These are phyloP conservation scores for Echinometra lucunter DNA, from an alignment of 53 echinoderm and acorn worm species.

Conservation along the genomic window DNA sequence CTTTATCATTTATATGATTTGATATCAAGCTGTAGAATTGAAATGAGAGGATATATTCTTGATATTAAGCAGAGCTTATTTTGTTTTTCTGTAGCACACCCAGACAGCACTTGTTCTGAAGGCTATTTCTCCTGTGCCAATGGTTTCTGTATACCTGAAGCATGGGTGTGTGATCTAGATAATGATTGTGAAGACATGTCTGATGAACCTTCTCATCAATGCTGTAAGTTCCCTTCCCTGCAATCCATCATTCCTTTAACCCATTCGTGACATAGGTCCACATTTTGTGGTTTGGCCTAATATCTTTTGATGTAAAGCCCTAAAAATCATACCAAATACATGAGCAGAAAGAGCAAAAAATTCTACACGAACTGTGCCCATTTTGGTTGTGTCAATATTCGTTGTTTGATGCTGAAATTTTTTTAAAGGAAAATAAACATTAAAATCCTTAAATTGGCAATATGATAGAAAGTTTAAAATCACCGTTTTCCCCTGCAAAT, in stretches of 20 bases:
- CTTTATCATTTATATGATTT: not conserved
- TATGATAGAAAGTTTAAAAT: too few species aligned
- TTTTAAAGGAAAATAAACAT: too few species aligned
- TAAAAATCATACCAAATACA: too few species aligned
- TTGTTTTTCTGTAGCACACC: slow-evolving; percentile 1
- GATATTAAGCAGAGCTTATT: not conserved
- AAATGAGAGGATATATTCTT: not conserved
- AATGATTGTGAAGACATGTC: slow-evolving; percentile 81
- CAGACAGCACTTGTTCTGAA: slow-evolving; percentile 58
- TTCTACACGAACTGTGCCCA: too few species aligned
- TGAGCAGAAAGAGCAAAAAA: too few species aligned
- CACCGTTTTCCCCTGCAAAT: too few species aligned
- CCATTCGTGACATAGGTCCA: not conserved
- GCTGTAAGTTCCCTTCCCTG: slow-evolving; percentile 78
- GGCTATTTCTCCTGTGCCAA: slow-evolving; percentile 87
- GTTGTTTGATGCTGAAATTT: too few species aligned
- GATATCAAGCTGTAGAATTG: too few species aligned
- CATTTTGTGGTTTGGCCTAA: too few species aligned
- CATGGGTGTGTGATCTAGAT: slow-evolving; percentile 89
- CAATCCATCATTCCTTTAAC: not conserved
- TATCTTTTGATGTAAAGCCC: too few species aligned
- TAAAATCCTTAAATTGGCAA: too few species aligned
- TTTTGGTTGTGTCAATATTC: too few species aligned
- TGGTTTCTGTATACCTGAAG: slow-evolving; percentile 78
- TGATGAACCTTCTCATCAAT: slow-evolving; percentile 76